phyloP scores from a whole-genome alignment of 2,888 invertebrate species.

The Cryptus viduatorius region DNA sequence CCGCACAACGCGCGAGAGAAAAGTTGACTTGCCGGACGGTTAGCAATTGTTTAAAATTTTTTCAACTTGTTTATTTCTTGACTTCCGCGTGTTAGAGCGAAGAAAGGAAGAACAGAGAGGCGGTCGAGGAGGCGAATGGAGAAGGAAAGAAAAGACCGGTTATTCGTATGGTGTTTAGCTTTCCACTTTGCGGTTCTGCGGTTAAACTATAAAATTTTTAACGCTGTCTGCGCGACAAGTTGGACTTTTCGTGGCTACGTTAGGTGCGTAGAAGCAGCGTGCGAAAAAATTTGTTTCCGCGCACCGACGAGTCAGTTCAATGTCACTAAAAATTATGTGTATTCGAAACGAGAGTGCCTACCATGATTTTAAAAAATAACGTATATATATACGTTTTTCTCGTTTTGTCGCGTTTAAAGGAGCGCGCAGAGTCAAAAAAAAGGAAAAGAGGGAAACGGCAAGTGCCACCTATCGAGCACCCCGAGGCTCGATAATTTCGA shows the following conservation, averaged over 20 bases:
- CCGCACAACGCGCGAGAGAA: conserved; percentile 1
- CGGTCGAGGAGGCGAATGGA: not conserved
- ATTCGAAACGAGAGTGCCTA: no score
- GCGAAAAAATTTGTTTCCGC: no score
- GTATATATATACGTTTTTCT: no score
- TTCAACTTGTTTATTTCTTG: not conserved
- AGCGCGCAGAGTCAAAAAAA: conserved; percentile 8
- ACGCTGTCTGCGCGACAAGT: no score
- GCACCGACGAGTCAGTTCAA: no score
- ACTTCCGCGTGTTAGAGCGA: conserved; percentile 15
- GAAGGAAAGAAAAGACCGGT: conserved; percentile 14
- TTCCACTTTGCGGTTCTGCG: not conserved
- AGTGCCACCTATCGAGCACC: conserved; percentile 62
- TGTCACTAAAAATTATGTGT: no score
- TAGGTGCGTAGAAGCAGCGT: no score
- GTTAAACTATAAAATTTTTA: conserved; percentile 9
- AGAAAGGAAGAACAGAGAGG: conserved; percentile 9
- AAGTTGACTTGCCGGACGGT: conserved; percentile 11
- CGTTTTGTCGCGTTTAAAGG: conserved; percentile 20
- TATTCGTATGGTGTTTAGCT: not conserved
- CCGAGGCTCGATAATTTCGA: conserved; percentile 74
- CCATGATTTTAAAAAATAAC: no score
- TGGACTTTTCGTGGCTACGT: no score
- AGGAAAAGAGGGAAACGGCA: conserved; percentile 31
- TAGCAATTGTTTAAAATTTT: not conserved